Base-by-base conservation (phyloP, 1,140 invertebrate species). In the Hetaerina americana region DNA sequence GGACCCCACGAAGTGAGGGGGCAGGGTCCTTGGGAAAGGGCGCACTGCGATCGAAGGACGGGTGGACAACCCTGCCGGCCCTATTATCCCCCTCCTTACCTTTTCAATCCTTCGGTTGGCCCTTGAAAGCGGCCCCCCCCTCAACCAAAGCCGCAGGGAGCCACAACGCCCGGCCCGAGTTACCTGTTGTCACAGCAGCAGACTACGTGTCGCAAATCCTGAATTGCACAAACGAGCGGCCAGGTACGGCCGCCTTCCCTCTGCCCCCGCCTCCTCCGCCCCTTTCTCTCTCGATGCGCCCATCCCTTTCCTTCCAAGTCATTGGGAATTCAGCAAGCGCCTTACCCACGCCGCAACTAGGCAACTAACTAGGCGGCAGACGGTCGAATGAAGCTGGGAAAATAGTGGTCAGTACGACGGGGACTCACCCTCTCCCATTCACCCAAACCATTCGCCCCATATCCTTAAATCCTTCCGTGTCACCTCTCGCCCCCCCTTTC, bases 321-420 rank as follows among this genome's bases (percentile, higher is more conserved):
- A 73, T 72, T 74, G 73, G 73, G 69, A 40, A 73, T 75, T 66
- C 73, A 70, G 69, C 27, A 24, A 57, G 67, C 31, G 71, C 69
- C 27, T 69, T n/a, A 18, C 66, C 24, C 66, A 66, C 68, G 66
- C 67, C 27, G 68, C 73, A 73, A 73, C 73, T 69, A 73, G 77
- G 80, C 74, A 80, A 81, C 81, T 81, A 81, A 82, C 40, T 57
- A 57, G 40, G 40, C 40, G 40, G 22, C 40, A 57, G 40, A 57
- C 40, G 40, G 15, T 57, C 40, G 31, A 82, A 80, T 82, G 78
- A 70, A 80, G 80, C 79, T 82, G 82, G 81, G 81, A 82, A 82
- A 82, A 81, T 82, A 78, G 81, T 81, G 78, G 77, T 66, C 72
- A 71, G 73, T 75, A 78, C 78, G 78, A 70, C 69, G 73, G 68